Percentiles rank a stretch among this genome's conserved stretches.
Conservation (phyloP, 2,113 vertebrate genomes). For the Conger conger region DNA sequence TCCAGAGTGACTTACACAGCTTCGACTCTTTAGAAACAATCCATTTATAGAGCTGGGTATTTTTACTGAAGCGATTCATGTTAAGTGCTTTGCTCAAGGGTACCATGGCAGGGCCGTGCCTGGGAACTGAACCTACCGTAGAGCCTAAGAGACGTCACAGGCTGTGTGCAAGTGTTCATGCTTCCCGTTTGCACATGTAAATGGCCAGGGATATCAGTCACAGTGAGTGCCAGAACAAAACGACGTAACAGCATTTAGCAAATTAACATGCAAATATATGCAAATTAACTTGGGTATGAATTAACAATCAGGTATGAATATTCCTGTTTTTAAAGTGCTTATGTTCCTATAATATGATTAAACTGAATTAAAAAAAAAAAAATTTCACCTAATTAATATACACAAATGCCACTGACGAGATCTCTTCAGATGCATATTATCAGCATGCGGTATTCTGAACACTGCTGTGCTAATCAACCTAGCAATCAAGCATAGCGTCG, state of each 20-base stretch:
- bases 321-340: slow-evolving; percentile 43
- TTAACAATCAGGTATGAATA: slow-evolving; percentile 43
- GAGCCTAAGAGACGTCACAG: too few relatives aligned
- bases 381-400: background rate
- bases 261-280: slow-evolving; percentile 47
- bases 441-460: background rate
- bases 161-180: background rate
- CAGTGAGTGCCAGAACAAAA: slow-evolving; percentile 9
- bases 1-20: too few relatives aligned
- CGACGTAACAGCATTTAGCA: background rate
- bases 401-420: background rate
- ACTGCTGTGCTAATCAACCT: background rate
- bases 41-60: too few relatives aligned
- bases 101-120: too few relatives aligned
- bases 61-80: too few relatives aligned
- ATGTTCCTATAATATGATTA: slow-evolving; percentile 37
- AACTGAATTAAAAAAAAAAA: slow-evolving; percentile 25
- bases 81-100: too few relatives aligned
- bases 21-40: too few relatives aligned
- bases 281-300: slow-evolving; percentile 51
- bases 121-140: too few relatives aligned
- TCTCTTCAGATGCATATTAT: background rate
- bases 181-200: slow-evolving; percentile 1
- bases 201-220: background rate
- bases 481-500: background rate